phyloP scores from a whole-genome alignment of 2,797 vertebrate genomes.

The Cyprinodon diabolis region DNA sequence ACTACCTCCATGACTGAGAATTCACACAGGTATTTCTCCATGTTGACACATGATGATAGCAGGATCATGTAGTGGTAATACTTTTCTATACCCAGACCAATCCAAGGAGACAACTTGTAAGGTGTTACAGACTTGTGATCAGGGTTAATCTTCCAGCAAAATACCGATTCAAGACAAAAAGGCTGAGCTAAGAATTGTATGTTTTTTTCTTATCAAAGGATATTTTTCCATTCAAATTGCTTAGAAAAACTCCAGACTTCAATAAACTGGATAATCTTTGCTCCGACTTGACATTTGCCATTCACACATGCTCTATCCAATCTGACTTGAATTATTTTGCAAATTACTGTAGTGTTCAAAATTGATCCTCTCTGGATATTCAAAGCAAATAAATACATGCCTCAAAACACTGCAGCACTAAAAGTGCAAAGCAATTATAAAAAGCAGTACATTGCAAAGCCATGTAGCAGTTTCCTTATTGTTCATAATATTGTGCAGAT shows the following conservation, averaged over 20 bases:
- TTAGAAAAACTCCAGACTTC: neutral
- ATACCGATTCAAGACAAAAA: neutral
- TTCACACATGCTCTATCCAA: neutral
- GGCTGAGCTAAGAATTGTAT: neutral
- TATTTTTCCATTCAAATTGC: neutral
- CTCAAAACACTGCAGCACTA: too few species aligned
- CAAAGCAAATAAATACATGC: constrained; percentile 1
- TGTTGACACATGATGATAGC: neutral
- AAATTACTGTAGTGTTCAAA: neutral
- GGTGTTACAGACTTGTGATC: neutral
- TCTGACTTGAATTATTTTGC: neutral
- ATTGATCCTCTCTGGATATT: constrained; percentile 15
- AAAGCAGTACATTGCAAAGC: neutral
- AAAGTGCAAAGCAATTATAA: too few species aligned
- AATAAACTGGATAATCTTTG: neutral
- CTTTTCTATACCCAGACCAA: neutral
- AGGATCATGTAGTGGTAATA: neutral
- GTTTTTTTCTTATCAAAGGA: neutral
- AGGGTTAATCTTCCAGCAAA: neutral
- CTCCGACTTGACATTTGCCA: neutral
- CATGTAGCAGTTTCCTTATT: neutral
- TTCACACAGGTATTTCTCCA: too few species aligned
- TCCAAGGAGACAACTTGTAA: neutral
- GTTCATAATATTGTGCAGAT: neutral
- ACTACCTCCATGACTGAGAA: neutral